A percentile compares a stretch with the other conserved stretches of the same genome.
Evolutionary conservation across 2,888 invertebrate genomes (phyloP).

Genomic region (Heliconius cydno): DNA sequence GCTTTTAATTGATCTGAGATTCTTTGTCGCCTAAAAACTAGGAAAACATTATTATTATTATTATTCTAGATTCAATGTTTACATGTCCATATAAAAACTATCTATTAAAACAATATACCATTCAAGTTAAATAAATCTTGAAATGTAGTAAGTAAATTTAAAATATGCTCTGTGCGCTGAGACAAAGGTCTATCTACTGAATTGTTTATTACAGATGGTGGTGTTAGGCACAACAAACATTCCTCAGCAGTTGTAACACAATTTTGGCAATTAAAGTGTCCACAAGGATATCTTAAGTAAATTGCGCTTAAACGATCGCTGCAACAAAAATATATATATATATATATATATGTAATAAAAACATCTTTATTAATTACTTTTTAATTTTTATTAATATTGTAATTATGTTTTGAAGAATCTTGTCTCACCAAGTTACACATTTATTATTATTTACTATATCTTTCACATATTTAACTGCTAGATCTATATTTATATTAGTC

Average conservation of each 20-base stretch:
- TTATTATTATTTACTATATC: conserved; percentile 61
- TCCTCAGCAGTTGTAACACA: conserved; percentile 57
- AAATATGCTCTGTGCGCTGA: conserved; percentile 58
- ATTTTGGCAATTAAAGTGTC: conserved; percentile 66
- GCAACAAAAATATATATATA: conserved; percentile 47
- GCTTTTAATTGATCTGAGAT: conserved; percentile 67
- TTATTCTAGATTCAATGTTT: conserved; percentile 8
- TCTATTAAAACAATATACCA: conserved; percentile 56
- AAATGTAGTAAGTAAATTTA: conserved; percentile 58
- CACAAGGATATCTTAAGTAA: conserved; percentile 65
- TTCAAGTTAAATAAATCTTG: conserved; percentile 64
- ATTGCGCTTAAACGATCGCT: conserved; percentile 65
- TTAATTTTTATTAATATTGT: not conserved
- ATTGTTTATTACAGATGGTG: conserved; percentile 50
- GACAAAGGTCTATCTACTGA: conserved; percentile 57
- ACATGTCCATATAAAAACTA: not conserved
- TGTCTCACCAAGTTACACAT: conserved; percentile 53
- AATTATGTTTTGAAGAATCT: not conserved
- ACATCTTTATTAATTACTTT: not conserved
- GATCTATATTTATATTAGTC: conserved; percentile 55
- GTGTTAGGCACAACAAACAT: conserved; percentile 63
- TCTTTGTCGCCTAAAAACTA: conserved; percentile 64
- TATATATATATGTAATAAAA: conserved; percentile 25
- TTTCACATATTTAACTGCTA: conserved; percentile 59
- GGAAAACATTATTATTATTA: conserved; percentile 47